Conservation (phyloP, 2,888 invertebrate genomes). For the Drosophila leonis region DNA sequence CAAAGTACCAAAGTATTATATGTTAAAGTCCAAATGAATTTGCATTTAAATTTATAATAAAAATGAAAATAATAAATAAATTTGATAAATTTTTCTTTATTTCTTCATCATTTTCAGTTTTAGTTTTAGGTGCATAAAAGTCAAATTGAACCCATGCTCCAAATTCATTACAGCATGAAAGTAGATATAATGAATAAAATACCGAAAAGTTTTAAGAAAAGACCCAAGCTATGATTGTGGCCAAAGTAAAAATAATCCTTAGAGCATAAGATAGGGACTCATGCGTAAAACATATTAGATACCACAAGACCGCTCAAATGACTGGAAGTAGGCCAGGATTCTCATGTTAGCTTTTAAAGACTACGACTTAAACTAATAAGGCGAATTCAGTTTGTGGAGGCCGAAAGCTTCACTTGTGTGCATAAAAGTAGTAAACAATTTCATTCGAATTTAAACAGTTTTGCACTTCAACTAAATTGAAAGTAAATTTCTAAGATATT, state of each 20-base stretch:
- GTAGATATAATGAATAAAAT: neutral
- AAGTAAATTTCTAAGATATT: neutral
- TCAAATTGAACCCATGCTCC: neutral
- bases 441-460: neutral
- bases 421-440: neutral
- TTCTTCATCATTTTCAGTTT: too few species aligned
- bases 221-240: neutral
- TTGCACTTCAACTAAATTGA: neutral
- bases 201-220: neutral
- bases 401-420: neutral
- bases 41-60: too few species aligned
- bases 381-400: neutral
- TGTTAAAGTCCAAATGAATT: too few species aligned
- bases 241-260: neutral
- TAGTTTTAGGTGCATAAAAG: neutral
- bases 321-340: neutral
- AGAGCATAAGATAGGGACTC: neutral
- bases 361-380: neutral
- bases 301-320: too few species aligned
- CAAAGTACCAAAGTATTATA: too few species aligned
- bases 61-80: too few species aligned
- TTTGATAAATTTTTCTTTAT: too few species aligned
- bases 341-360: neutral
- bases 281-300: neutral
- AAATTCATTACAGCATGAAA: neutral